These are phyloP conservation scores for Proales similis DNA, from an alignment of 1,140 invertebrate species.

Conservation along the genomic window DNA sequence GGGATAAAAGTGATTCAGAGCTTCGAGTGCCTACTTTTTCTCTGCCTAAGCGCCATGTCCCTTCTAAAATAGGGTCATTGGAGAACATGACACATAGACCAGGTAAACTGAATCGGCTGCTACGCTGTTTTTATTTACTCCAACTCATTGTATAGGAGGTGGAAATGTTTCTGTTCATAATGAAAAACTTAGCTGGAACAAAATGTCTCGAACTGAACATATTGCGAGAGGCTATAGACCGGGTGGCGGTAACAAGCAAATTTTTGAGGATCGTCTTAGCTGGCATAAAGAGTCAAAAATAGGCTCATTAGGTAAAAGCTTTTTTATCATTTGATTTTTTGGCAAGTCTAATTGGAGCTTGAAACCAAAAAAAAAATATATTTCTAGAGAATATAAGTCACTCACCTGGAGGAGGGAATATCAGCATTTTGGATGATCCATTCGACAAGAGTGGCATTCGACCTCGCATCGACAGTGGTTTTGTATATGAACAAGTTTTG, in stretches of 20 bases:
- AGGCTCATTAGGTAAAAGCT: conserved; percentile 21
- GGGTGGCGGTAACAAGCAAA: conserved; percentile 29
- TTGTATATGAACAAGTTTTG: conserved; percentile 28
- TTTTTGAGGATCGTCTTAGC: conserved; percentile 25
- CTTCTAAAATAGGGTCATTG: conserved; percentile 31
- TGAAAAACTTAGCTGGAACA: conserved; percentile 27
- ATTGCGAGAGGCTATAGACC: conserved; percentile 13
- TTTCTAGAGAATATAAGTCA: conserved; percentile 20
- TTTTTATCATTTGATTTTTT: neutral
- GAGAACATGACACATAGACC: conserved; percentile 26
- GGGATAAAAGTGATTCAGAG: conserved; percentile 19
- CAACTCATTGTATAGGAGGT: neutral
- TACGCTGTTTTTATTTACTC: too few relatives aligned
- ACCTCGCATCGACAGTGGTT: conserved; percentile 32
- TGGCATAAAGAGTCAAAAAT: conserved; percentile 25
- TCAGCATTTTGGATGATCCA: conserved; percentile 17
- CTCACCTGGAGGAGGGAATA: conserved; percentile 15
- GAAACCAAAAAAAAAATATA: too few relatives aligned
- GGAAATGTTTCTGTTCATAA: conserved; percentile 16
- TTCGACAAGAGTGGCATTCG: conserved; percentile 23
- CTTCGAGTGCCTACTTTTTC: conserved; percentile 14
- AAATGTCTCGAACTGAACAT: conserved; percentile 13
- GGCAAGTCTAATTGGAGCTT: too few relatives aligned
- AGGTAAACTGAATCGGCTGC: conserved; percentile 9
- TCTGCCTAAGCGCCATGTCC: conserved; percentile 6